A percentile compares a stretch with the other conserved stretches of the same genome.
phyloP scores from a whole-genome alignment of 2,888 invertebrate species.

The Pammene aurita region DNA sequence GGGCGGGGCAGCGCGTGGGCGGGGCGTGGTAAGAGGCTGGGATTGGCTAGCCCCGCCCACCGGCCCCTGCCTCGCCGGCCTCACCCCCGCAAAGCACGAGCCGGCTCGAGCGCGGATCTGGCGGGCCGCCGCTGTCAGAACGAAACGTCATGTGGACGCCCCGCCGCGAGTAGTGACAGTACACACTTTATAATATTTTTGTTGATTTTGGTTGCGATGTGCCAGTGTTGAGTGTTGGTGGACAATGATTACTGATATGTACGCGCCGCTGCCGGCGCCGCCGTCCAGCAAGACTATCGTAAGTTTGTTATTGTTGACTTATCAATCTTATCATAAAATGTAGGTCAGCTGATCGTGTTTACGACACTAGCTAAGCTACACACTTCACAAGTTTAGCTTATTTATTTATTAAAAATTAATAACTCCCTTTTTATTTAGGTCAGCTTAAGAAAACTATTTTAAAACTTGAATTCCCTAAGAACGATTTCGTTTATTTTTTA shows the following conservation, averaged over 20 bases:
- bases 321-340: conserved; percentile 32
- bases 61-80: conserved; percentile 51
- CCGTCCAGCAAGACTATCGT: conserved; percentile 71
- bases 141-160: conserved; percentile 52
- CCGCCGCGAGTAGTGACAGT: conserved; percentile 43
- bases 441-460: no score
- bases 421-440: not conserved
- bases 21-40: conserved; percentile 75
- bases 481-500: not conserved
- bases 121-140: conserved; percentile 52
- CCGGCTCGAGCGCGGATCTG: conserved; percentile 41
- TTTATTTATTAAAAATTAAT: not conserved
- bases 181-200: conserved; percentile 30
- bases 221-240: conserved; percentile 60
- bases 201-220: conserved; percentile 39
- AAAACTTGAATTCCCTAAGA: no score
- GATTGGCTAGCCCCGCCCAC: conserved; percentile 68
- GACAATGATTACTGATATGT: conserved; percentile 80
- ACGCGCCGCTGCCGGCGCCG: conserved; percentile 76
- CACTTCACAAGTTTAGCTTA: not conserved
- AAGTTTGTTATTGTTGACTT: conserved; percentile 56
- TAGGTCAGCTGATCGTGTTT: conserved; percentile 28
- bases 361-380: not conserved
- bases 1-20: conserved; percentile 75
- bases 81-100: conserved; percentile 49